Base-by-base conservation (phyloP, 2,888 invertebrate species). In the Thereva nobilitata region DNA sequence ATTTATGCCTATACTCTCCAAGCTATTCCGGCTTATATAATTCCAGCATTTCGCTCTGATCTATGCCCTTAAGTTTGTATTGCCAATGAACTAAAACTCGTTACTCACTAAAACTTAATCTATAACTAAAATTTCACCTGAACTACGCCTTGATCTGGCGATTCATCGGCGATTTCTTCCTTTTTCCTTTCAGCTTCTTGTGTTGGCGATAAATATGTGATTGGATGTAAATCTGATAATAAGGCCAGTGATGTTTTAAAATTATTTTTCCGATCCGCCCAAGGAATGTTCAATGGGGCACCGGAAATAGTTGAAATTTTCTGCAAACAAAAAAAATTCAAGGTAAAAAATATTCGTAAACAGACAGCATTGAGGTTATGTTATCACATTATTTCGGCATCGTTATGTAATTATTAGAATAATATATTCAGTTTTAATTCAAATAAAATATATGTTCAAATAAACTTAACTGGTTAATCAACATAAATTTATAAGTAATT, bases 391-490 rank as follows among this genome's bases (percentile, higher is more conserved):
- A 12, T n/a, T 12, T 8, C 38, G 12, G 55, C 23, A 38, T 5
- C 9, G 12, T 61, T 61, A 61, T 61, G 34, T 61, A 61, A 61
- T 50, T 61, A 55, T 5, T 38, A 8, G 10, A 41, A 59, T 59
- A 59, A 59, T 38, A 59, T 59, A 59, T 45, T 38, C 59, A 37
- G 12, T 10, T 59, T 23, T 37, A 59, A 59, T 49, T 59, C 10
- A 10, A 59, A 7, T 34, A 34, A 23, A 34, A 34, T 12, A n/a
- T 7, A 52, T 34, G n/a, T 47, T 10, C 5, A 5, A 5, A 35
- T 12, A 52, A 47, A 47, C n/a, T 34, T 49, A 10, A n/a, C 9
- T 7, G 3, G 4, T 49, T 3, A 49, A 49, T 6, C 1, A 49
- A 12, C 6, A 3, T 23, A 45, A 44, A 42, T 42, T 35, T 7